A percentile compares a stretch with the other conserved stretches of the same genome.
Conservation (phyloP, 2,113 vertebrate species). For the Thomomys bottae region DNA sequence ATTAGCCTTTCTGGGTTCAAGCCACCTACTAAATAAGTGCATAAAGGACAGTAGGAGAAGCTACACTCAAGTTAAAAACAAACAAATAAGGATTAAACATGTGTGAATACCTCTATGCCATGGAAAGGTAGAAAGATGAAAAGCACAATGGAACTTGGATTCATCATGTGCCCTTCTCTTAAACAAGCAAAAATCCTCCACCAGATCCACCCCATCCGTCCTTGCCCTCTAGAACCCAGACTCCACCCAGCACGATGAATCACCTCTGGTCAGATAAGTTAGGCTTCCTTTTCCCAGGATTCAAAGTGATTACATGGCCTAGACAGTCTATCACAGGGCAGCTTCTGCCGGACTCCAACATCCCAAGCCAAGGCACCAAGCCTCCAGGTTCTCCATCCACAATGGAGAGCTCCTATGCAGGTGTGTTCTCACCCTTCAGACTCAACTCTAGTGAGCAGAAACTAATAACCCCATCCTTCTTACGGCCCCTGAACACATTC, state of each 20-base stretch:
- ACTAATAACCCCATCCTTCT: background rate
- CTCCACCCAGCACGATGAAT: background rate
- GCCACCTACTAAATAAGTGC: constrained; percentile 77
- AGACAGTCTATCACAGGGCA: background rate
- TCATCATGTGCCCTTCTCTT: background rate
- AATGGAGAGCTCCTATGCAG: background rate
- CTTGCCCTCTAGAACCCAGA: background rate
- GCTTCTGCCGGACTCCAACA: no score
- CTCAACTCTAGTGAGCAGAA: background rate
- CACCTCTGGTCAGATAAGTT: background rate
- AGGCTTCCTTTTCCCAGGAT: background rate
- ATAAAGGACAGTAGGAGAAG: constrained; percentile 64
- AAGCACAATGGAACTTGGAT: background rate
- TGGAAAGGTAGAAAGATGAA: no score
- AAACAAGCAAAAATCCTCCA: no score
- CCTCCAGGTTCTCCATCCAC: background rate
- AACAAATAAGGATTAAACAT: background rate
- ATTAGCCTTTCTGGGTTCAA: constrained; percentile 79
- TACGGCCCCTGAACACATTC: background rate
- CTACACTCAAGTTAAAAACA: background rate
- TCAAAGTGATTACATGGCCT: no score
- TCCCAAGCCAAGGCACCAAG: background rate
- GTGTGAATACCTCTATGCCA: background rate
- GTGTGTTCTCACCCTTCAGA: background rate
- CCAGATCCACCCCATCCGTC: background rate